Conservation (phyloP, 1,140 invertebrate genomes). For the Sweltsa coloradensis region DNA sequence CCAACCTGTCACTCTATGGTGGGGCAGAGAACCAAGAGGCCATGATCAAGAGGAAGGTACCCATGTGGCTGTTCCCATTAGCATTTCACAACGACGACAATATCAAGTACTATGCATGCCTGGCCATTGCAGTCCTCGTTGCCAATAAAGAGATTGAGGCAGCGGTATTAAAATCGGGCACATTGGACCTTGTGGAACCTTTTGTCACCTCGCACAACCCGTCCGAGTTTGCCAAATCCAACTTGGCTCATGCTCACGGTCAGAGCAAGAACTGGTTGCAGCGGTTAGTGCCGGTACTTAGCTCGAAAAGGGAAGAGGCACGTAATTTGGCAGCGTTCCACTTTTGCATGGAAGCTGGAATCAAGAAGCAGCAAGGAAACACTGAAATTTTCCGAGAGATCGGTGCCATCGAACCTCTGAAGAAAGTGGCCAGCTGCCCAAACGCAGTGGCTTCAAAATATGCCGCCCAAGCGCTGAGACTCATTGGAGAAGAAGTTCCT, state of each 20-base stretch:
- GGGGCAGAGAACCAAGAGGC: conserved; percentile 94
- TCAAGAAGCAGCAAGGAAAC: conserved; percentile 92
- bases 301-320: conserved; percentile 90
- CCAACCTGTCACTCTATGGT: conserved; percentile 93
- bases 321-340: conserved; percentile 95
- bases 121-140: conserved; percentile 92
- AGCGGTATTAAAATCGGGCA: conserved; percentile 88
- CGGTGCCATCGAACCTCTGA: conserved; percentile 87
- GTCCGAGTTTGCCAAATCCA: conserved; percentile 86
- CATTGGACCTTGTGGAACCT: conserved; percentile 88
- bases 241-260: conserved; percentile 85
- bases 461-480: conserved; percentile 84
- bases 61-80: conserved; percentile 95
- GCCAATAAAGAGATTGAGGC: conserved; percentile 98
- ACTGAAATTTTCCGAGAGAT: conserved; percentile 91
- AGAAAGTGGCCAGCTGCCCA: conserved; percentile 93
- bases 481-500: conserved; percentile 94
- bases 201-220: conserved; percentile 92
- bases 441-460: conserved; percentile 97
- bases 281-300: conserved; percentile 86
- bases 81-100: conserved; percentile 95
- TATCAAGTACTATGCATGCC: conserved; percentile 95
- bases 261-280: conserved; percentile 94
- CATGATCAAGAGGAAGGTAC: conserved; percentile 92
- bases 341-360: conserved; percentile 98